Percentiles rank a stretch among this genome's conserved stretches.
Evolutionary conservation across 2,113 vertebrate genomes (phyloP).

Genomic region (Toxotes chatareus): DNA sequence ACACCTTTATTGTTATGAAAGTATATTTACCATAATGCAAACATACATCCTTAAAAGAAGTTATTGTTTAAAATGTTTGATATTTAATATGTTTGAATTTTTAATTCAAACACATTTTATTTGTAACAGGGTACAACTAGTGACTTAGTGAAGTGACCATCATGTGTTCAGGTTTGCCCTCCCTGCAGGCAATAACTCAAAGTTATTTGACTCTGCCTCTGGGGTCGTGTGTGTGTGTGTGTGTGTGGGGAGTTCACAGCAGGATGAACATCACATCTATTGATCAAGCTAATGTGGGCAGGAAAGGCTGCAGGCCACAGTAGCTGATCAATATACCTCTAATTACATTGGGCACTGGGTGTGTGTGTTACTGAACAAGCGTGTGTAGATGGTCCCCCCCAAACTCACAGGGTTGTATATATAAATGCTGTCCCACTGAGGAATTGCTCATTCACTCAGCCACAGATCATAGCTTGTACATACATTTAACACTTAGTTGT

Average conservation of each 20-base stretch:
- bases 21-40: not conserved
- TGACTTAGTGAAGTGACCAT: slow-evolving; percentile 44
- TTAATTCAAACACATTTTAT: not conserved
- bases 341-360: slow-evolving; percentile 74
- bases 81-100: slow-evolving; percentile 3
- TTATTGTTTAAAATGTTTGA: not conserved
- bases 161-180: slow-evolving; percentile 59
- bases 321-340: slow-evolving; percentile 82
- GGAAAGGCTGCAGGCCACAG: slow-evolving; percentile 82
- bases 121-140: not conserved
- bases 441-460: slow-evolving; percentile 51
- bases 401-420: slow-evolving; percentile 73
- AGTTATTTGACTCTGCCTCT: slow-evolving; percentile 58
- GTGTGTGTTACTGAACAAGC: slow-evolving; percentile 40
- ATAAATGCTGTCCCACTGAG: slow-evolving; percentile 75
- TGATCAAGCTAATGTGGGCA: slow-evolving; percentile 84
- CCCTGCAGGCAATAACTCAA: slow-evolving; percentile 67
- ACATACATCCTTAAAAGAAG: not conserved
- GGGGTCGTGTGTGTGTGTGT: slow-evolving; percentile 11
- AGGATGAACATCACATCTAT: slow-evolving; percentile 84
- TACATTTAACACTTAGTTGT: slow-evolving; percentile 11
- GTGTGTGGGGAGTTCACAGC: slow-evolving; percentile 47
- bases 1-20: no score
- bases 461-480: slow-evolving; percentile 34
- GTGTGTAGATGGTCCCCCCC: slow-evolving; percentile 38